Base-by-base conservation (phyloP, 2,113 vertebrate genomes). In the Bos javanicus region DNA sequence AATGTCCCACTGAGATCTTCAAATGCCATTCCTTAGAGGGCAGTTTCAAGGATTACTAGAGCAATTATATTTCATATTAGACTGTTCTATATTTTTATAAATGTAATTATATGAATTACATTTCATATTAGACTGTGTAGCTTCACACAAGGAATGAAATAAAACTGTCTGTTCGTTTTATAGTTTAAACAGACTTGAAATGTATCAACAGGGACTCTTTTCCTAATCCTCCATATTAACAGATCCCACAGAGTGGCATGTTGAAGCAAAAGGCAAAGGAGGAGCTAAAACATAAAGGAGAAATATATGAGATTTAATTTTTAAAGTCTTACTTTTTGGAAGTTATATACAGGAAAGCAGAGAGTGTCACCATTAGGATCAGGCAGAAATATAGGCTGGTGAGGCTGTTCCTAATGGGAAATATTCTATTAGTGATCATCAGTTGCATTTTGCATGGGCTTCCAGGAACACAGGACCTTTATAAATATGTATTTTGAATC, bases 11-110 rank as follows among this genome's bases (percentile, higher is more conserved):
- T 46, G 90, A 86, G 96, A 86, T 93, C 43, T 92, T 89, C 93
- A 96, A 86, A 92, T 12, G 74, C 25, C 33, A 56, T 86, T 89
- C 78, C 86, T 74, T 54, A 71, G 67, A 93, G 60, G n/a, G 43
- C 81, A 89, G 90, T 85, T 87, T 96, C 56, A 88, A 90, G 67
- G 26, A 60, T 67, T 94, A 81, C 26, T 78, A 36, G 33, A 90
- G 19, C 48, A 98, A 88, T 94, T 94, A 82, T 26, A 95, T 81
- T 97, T 94, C 76, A 83, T 92, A 62, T 86, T 86, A 96, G 62
- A 90, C 50, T 78, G 2, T 83, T 95, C 36, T 94, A 76, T 48
- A 48, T 48, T 48, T 48, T 48, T 48, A 48, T 48, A 48, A 48
- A 48, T 48, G 48, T 48, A 48, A 48, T 48, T 48, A 11, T 48